These are phyloP conservation scores for Aurelia sp. DNA, from an alignment of 30 jellyfish, hydroid and myxozoan species.

Conservation along the genomic window DNA sequence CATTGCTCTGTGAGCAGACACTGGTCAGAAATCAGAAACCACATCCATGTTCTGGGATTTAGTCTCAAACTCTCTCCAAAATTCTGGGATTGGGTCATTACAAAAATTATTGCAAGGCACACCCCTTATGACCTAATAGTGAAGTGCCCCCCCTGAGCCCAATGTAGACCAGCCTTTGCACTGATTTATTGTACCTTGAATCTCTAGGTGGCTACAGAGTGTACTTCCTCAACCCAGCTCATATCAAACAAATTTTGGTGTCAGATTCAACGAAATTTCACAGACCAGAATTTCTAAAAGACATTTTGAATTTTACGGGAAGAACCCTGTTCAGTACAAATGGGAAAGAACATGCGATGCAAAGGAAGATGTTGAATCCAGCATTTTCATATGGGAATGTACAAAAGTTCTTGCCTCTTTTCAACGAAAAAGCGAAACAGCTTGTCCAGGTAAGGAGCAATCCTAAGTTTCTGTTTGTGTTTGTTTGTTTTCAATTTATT, in stretches of 20 bases:
- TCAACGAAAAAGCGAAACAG: conserved; percentile 11
- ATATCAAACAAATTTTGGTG: conserved; percentile 12
- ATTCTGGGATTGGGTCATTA: too few species aligned
- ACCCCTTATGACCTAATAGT: too few species aligned
- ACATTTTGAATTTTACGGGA: neutral
- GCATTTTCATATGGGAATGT: conserved; percentile 41
- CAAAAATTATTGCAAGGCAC: too few species aligned
- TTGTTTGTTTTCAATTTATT: too few species aligned
- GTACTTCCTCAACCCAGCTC: conserved; percentile 29
- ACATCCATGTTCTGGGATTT: too few species aligned
- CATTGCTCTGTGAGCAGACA: too few species aligned
- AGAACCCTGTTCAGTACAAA: conserved; percentile 7
- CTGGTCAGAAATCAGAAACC: too few species aligned
- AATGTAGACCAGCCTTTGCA: too few species aligned
- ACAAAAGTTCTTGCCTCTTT: conserved; percentile 32
- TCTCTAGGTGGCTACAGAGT: conserved; percentile 42
- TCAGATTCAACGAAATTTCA: neutral
- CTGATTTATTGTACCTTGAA: too few species aligned
- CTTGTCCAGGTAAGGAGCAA: conserved; percentile 17
- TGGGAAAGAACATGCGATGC: conserved; percentile 47
- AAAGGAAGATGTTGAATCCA: conserved; percentile 39
- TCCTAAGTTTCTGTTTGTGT: too few species aligned
- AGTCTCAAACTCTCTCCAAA: too few species aligned
- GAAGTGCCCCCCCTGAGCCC: too few species aligned
- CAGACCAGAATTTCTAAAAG: conserved; percentile 9